Conservation (phyloP, 2,888 invertebrate species). For the Chrysina gloriosa region DNA sequence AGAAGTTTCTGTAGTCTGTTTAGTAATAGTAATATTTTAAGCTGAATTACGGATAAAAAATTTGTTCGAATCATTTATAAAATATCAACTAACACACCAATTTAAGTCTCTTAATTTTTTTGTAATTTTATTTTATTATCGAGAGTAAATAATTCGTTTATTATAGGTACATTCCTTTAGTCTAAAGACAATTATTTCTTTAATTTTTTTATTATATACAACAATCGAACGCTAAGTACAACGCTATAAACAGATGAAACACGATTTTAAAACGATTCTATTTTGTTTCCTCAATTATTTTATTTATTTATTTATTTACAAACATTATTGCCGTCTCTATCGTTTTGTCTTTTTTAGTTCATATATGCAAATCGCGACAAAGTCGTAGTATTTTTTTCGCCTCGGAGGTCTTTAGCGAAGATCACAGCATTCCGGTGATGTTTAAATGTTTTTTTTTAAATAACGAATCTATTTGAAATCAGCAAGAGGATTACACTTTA, state of each 20-base stretch:
- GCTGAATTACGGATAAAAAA: slow-evolving; percentile 38
- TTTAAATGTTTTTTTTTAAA: slow-evolving; percentile 20
- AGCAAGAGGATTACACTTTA: not conserved
- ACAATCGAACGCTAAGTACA: slow-evolving; percentile 52
- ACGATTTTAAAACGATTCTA: slow-evolving; percentile 51
- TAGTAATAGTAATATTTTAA: slow-evolving; percentile 12
- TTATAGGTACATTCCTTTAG: slow-evolving; percentile 43
- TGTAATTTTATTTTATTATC: slow-evolving; percentile 50
- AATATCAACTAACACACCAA: slow-evolving; percentile 56
- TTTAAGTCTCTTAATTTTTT: slow-evolving; percentile 49
- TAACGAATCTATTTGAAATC: not conserved
- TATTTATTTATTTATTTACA: slow-evolving; percentile 58
- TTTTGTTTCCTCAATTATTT: slow-evolving; percentile 46
- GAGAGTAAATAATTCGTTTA: slow-evolving; percentile 48
- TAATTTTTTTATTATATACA: slow-evolving; percentile 58
- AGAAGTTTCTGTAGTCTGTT: not conserved
- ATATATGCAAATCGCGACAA: not conserved
- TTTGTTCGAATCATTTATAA: slow-evolving; percentile 47
- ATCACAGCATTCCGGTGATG: slow-evolving; percentile 51
- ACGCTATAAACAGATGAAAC: slow-evolving; percentile 59
- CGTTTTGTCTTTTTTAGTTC: slow-evolving; percentile 35
- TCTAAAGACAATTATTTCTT: slow-evolving; percentile 54
- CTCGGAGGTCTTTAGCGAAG: slow-evolving; percentile 38
- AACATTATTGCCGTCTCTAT: slow-evolving; percentile 61
- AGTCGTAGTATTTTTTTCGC: slow-evolving; percentile 19